phyloP scores from a whole-genome alignment of 2,888 invertebrate species.

The Troides aeacus region DNA sequence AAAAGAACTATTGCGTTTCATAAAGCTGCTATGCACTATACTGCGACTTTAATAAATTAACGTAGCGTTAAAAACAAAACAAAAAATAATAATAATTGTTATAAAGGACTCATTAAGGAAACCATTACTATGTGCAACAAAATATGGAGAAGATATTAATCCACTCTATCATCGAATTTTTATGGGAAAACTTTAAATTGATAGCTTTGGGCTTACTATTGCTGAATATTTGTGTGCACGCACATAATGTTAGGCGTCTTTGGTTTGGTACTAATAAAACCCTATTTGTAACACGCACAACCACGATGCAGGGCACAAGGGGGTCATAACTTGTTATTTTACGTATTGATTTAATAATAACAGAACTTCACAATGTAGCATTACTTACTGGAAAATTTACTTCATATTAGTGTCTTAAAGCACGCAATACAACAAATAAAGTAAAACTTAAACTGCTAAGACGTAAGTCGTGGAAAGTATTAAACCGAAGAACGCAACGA shows the following conservation, averaged over 20 bases:
- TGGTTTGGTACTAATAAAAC: slow-evolving; percentile 53
- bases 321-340: slow-evolving; percentile 57
- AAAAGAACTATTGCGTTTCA: slow-evolving; percentile 25
- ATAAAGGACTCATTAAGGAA: background rate
- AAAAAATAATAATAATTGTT: background rate
- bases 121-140: slow-evolving; percentile 2
- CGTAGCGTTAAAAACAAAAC: background rate
- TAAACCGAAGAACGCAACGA: background rate
- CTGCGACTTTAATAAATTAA: slow-evolving; percentile 10
- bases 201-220: slow-evolving; percentile 71
- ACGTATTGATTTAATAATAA: slow-evolving; percentile 63
- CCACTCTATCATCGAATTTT: slow-evolving; percentile 38
- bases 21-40: slow-evolving; percentile 20
- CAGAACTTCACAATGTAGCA: slow-evolving; percentile 60
- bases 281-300: slow-evolving; percentile 67
- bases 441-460: slow-evolving; percentile 36
- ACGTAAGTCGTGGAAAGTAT: background rate
- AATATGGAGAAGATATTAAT: slow-evolving; percentile 2
- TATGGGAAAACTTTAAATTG: slow-evolving; percentile 72
- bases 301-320: slow-evolving; percentile 55
- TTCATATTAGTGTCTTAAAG: slow-evolving; percentile 66
- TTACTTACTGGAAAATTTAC: slow-evolving; percentile 71
- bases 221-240: slow-evolving; percentile 67
- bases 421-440: slow-evolving; percentile 56
- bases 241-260: slow-evolving; percentile 59